A percentile compares a stretch with the other conserved stretches of the same genome.
Conservation (phyloP, 2,888 invertebrate species). For the Nycteola revayana region DNA sequence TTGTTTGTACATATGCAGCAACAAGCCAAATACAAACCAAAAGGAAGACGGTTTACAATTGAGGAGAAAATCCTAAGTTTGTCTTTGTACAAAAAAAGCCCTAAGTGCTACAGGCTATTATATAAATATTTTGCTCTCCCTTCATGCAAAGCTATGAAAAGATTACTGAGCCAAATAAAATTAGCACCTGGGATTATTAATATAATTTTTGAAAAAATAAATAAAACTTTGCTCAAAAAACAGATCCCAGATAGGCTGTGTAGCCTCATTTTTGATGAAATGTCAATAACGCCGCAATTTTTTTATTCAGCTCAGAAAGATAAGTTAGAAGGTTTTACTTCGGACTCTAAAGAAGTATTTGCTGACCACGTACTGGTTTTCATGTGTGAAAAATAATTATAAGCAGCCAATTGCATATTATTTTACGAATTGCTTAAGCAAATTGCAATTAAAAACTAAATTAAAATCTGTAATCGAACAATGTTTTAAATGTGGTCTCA, state of each 20-base stretch:
- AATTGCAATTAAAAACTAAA: constrained; percentile 18
- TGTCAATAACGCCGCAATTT: constrained; percentile 4
- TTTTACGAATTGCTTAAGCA: constrained; percentile 24
- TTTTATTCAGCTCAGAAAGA: neutral
- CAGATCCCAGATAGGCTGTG: constrained; percentile 2
- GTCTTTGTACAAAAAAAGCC: constrained; percentile 6
- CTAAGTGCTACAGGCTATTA: constrained; percentile 3
- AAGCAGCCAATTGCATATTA: constrained; percentile 18
- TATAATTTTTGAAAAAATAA: constrained; percentile 4
- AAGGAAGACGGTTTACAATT: constrained; percentile 1
- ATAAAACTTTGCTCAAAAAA: neutral
- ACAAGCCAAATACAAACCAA: constrained; percentile 1
- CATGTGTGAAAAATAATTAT: neutral
- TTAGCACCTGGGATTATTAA: too few species aligned
- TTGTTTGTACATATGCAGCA: constrained; percentile 7
- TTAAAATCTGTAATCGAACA: constrained; percentile 20
- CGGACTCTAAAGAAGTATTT: neutral
- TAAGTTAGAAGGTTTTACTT: neutral
- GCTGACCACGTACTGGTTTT: neutral
- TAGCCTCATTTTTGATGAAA: constrained; percentile 6
- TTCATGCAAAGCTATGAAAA: constrained; percentile 9
- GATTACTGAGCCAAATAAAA: too few species aligned
- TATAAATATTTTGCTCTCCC: constrained; percentile 9
- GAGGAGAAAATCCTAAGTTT: constrained; percentile 7
- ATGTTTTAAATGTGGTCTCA: constrained; percentile 13